Conservation (phyloP, 2,113 vertebrate genomes). For the Pedionomus torquatus region DNA sequence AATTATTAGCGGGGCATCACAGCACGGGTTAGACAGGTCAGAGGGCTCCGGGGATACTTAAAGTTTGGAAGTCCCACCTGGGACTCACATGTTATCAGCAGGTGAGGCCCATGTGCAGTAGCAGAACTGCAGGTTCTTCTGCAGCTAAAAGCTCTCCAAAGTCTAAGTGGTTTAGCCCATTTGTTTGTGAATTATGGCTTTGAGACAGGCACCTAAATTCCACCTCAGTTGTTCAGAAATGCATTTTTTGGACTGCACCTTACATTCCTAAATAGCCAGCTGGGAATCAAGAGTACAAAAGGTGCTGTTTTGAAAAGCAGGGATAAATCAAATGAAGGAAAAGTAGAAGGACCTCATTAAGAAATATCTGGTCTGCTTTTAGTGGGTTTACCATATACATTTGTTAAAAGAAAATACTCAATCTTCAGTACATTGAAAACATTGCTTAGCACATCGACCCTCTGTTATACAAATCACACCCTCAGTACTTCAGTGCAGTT, state of each 20-base stretch:
- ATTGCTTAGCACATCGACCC: neutral
- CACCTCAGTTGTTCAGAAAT: neutral
- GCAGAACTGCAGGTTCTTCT: neutral
- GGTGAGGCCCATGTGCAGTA: neutral
- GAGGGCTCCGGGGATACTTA: neutral
- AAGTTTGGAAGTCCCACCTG: neutral
- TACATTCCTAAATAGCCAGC: neutral
- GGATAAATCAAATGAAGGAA: neutral
- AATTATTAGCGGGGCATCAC: neutral
- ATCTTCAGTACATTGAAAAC: neutral
- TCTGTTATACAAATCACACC: neutral
- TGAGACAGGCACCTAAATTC: neutral
- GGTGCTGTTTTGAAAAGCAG: neutral
- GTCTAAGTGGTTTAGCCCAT: neutral
- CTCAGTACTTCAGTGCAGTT: conserved; percentile 10
- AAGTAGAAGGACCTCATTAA: neutral
- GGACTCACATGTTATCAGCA: neutral
- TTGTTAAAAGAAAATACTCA: neutral
- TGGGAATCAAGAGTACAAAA: neutral
- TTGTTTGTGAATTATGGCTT: neutral
- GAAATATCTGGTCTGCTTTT: neutral
- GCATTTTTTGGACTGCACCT: neutral
- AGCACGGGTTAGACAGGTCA: neutral
- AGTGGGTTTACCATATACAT: neutral
- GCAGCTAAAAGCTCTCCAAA: neutral